Conservation (phyloP, 1,140 invertebrate genomes). For the Manduca sexta region DNA sequence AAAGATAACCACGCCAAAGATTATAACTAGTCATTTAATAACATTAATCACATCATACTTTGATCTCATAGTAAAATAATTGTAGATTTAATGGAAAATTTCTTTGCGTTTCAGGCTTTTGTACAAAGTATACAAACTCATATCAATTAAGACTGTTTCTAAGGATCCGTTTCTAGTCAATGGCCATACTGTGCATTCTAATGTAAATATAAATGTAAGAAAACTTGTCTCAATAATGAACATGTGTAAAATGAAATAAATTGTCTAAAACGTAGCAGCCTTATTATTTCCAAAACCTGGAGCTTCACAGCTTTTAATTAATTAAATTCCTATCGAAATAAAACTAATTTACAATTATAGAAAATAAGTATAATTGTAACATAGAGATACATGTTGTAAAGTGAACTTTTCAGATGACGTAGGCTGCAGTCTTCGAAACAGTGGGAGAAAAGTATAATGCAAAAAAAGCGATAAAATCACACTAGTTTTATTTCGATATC, state of each 20-base stretch:
- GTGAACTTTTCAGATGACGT: neutral
- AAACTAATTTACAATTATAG: no score
- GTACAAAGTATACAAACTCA: constrained; percentile 38
- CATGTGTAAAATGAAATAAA: constrained; percentile 71
- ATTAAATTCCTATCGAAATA: no score
- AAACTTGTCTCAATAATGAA: constrained; percentile 61
- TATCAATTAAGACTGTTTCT: constrained; percentile 38
- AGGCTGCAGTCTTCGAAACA: no score
- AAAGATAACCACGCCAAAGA: constrained; percentile 23
- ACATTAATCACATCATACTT: neutral
- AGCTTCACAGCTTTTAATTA: neutral
- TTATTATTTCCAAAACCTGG: neutral
- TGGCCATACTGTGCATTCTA: constrained; percentile 56
- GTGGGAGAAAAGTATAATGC: no score
- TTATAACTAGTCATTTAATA: constrained; percentile 37
- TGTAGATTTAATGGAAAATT: constrained; percentile 6
- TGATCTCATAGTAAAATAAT: constrained; percentile 6
- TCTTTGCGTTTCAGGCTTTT: constrained; percentile 32
- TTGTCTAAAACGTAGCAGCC: constrained; percentile 54
- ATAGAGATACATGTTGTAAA: no score
- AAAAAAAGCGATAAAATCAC: neutral
- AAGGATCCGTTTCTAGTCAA: constrained; percentile 20
- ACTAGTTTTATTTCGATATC: neutral
- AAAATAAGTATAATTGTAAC: no score
- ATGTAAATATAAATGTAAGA: constrained; percentile 66